A percentile compares a stretch with the other conserved stretches of the same genome.
These are phyloP conservation scores for Silurus glanis DNA, from an alignment of 2,113 vertebrate species.

Conservation along the genomic window DNA sequence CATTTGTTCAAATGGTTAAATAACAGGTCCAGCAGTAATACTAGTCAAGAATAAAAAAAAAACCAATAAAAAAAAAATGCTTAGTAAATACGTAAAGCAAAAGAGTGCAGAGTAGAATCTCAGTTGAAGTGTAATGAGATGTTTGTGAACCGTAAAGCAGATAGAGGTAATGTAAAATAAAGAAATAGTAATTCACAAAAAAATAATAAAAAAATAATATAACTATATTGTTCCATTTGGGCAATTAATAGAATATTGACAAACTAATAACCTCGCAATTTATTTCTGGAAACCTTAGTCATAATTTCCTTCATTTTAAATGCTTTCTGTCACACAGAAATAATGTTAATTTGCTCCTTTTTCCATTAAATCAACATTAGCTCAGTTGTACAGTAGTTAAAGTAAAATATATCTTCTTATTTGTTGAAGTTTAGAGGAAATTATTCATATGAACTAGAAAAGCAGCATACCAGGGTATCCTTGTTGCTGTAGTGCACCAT, in stretches of 20 bases:
- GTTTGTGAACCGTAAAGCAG: neutral
- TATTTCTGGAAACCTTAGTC: neutral
- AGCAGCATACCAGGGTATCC: conserved; percentile 80
- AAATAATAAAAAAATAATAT: neutral
- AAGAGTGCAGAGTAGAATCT: neutral
- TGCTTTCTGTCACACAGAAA: neutral
- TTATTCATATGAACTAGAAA: neutral
- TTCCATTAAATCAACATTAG: neutral
- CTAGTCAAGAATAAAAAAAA: neutral
- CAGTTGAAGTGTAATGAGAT: neutral
- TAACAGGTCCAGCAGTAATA: neutral
- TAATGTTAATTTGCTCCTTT: neutral
- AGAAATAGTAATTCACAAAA: neutral
- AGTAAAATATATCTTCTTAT: neutral
- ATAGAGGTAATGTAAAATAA: neutral
- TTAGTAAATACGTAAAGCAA: neutral
- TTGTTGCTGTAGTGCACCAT: conserved; percentile 89
- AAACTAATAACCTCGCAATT: neutral
- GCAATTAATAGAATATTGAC: neutral
- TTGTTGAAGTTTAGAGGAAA: neutral
- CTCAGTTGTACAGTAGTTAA: neutral
- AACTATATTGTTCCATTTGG: neutral
- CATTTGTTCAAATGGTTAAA: neutral
- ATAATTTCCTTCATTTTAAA: neutral
- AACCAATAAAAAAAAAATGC: neutral